These are phyloP conservation scores for Diplodus sargus DNA, from an alignment of 2,797 vertebrate species.

Conservation along the genomic window DNA sequence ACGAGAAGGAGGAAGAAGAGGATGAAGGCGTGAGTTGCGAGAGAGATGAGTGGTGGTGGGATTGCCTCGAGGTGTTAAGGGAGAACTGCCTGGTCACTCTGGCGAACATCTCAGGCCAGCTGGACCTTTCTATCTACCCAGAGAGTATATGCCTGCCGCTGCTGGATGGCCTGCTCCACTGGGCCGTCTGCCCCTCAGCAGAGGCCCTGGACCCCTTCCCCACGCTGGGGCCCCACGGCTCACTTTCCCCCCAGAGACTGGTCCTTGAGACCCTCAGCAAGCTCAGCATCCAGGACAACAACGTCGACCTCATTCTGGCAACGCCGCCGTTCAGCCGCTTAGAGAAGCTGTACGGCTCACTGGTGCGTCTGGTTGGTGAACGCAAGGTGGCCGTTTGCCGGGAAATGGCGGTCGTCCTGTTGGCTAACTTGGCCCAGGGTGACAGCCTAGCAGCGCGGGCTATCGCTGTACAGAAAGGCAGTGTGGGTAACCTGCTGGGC, in stretches of 20 bases:
- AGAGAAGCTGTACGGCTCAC: constrained; percentile 96
- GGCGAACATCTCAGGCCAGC: constrained; percentile 97
- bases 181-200: constrained; percentile 98
- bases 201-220: constrained; percentile 98
- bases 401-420: constrained; percentile 98
- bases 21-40: constrained; percentile 95
- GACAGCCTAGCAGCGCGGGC: constrained; percentile 94
- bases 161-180: constrained; percentile 97
- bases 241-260: constrained; percentile 98
- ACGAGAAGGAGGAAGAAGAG: constrained; percentile 97
- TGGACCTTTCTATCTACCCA: constrained; percentile 96
- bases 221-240: constrained; percentile 92
- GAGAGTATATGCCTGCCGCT: constrained; percentile 99
- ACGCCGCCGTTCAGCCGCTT: constrained; percentile 97
- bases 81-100: constrained; percentile 98
- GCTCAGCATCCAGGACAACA: constrained; percentile 99
- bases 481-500: constrained; percentile 96
- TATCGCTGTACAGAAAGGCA: constrained; percentile 97
- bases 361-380: constrained; percentile 98
- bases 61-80: constrained; percentile 96
- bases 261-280: constrained; percentile 99
- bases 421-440: constrained; percentile 97
- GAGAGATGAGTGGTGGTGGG: constrained; percentile 99
- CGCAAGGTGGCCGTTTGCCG: constrained; percentile 97
- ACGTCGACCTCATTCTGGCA: constrained; percentile 98